phyloP scores from a whole-genome alignment of 2,113 vertebrate species.

The Clarias gariepinus region DNA sequence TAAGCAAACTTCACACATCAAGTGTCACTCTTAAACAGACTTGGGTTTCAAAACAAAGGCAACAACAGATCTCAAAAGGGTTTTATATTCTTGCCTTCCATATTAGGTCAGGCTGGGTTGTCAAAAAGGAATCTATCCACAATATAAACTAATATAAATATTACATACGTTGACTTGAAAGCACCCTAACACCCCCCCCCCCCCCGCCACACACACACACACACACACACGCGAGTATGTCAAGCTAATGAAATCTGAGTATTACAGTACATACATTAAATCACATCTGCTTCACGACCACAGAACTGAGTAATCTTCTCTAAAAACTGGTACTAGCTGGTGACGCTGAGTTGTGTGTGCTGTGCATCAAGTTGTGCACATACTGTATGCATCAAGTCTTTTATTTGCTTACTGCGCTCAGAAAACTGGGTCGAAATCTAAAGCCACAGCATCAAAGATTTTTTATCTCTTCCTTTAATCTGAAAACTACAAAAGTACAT shows the following conservation, averaged over 20 bases:
- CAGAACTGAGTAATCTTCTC: background rate
- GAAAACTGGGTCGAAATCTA: background rate
- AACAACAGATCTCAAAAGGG: background rate
- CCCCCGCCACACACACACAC: background rate
- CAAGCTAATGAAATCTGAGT: background rate
- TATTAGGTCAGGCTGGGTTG: background rate
- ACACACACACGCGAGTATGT: background rate
- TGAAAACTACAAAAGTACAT: conserved; percentile 43
- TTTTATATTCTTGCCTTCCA: background rate
- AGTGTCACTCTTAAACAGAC: background rate
- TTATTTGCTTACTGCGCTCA: background rate
- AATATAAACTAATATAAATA: background rate
- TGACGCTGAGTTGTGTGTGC: background rate
- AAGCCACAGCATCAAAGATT: background rate
- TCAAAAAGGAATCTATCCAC: background rate
- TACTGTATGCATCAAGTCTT: background rate
- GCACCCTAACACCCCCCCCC: too few relatives aligned
- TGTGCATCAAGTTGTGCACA: too few relatives aligned
- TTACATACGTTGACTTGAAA: background rate
- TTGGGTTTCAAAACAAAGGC: conserved; percentile 40
- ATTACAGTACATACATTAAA: background rate
- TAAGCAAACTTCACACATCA: background rate
- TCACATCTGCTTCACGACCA: background rate
- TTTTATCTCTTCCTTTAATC: conserved; percentile 49
- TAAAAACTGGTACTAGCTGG: background rate